Evolutionary conservation across 2,113 vertebrate genomes (phyloP).

Genomic region (Eulemur rufifrons): DNA sequence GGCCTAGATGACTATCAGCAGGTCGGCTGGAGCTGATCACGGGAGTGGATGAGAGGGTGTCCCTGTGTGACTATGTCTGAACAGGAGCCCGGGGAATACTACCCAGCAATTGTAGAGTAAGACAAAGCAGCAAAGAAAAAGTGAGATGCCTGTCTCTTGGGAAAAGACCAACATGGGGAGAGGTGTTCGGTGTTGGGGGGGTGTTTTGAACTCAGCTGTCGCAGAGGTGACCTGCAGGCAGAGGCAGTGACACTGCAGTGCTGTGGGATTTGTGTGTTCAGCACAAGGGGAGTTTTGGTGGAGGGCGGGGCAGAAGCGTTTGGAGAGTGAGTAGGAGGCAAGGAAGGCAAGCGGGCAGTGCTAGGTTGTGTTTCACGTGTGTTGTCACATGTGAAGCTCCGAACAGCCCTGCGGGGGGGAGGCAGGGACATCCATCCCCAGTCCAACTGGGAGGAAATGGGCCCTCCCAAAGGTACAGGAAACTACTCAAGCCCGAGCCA

Average conservation of each 20-base stretch:
- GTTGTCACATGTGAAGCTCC: neutral
- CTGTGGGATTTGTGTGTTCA: neutral
- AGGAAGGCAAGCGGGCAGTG: neutral
- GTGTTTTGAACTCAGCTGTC: neutral
- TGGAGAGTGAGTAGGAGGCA: neutral
- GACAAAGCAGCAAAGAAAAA: neutral
- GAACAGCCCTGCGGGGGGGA: neutral
- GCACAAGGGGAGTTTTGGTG: neutral
- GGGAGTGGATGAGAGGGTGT: neutral
- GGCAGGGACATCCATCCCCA: neutral
- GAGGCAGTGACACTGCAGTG: neutral
- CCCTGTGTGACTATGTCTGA: neutral
- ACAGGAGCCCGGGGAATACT: accelerated
- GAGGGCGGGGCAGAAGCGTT: neutral
- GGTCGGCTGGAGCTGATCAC: neutral
- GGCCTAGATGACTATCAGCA: neutral
- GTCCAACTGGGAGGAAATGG: neutral
- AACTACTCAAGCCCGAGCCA: neutral
- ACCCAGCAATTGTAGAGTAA: too few species aligned
- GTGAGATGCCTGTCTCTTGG: neutral
- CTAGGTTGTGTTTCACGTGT: neutral
- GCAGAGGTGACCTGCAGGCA: accelerated
- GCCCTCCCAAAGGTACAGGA: neutral
- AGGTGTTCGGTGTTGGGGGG: neutral
- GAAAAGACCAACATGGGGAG: neutral